Conservation (phyloP, 2,797 vertebrate species). For the Halcyon chelicuti region DNA sequence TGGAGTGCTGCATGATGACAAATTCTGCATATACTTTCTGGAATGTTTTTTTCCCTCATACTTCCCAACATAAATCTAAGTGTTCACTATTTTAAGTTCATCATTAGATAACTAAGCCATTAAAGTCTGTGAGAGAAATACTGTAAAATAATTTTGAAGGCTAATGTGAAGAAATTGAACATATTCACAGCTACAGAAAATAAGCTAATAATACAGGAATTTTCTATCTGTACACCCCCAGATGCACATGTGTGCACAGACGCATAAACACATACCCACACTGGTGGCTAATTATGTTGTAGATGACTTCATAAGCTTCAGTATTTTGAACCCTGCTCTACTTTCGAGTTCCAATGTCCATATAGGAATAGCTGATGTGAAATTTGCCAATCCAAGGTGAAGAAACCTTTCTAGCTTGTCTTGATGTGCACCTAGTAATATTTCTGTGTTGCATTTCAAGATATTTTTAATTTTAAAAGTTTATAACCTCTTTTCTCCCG, state of each 20-base stretch:
- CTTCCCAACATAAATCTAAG: background rate
- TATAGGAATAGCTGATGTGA: background rate
- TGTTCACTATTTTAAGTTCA: background rate
- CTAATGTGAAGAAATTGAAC: background rate
- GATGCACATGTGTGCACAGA: background rate
- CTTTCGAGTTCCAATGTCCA: background rate
- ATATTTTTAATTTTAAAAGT: background rate
- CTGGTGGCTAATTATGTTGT: background rate
- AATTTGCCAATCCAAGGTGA: background rate
- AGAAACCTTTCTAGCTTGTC: background rate
- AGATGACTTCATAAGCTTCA: background rate
- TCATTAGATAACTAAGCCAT: background rate
- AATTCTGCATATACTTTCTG: background rate
- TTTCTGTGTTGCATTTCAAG: background rate
- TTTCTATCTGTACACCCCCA: background rate
- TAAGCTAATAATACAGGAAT: background rate
- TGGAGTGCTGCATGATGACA: background rate
- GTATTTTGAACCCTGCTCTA: background rate
- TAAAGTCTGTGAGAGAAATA: background rate
- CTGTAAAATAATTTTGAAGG: background rate
- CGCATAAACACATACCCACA: rapidly evolving
- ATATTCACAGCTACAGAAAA: background rate
- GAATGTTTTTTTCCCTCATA: background rate
- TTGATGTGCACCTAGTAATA: background rate
- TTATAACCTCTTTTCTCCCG: background rate